Base-by-base conservation (phyloP, 2,113 vertebrate genomes). In the Pollimyrus isidori region DNA sequence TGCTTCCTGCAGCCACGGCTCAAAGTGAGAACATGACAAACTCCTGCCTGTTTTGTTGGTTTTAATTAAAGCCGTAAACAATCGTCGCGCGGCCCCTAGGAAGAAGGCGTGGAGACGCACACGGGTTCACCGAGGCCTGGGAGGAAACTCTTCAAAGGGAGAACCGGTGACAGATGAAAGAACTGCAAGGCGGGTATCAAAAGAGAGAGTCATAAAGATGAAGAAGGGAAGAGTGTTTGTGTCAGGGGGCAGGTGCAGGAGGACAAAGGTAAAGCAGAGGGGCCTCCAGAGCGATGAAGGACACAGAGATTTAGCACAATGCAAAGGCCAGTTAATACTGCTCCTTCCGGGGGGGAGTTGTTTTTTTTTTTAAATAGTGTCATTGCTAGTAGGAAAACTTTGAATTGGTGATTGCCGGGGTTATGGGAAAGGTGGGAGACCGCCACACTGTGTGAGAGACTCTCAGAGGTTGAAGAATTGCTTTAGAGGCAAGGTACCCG, bases 11-110 rank as follows among this genome's bases (percentile, higher is more conserved):
- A 3, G 73, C 73, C 11, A 0, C 3, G 62, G 62, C 62, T 69
- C 73, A 21, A 42, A 80, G 73, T 80, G 73, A 80, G 73, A 11
- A 48, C 83, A 50, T 80, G 73, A 80, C 35, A 35, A 42, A 80
- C 30, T 19, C 65, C 13, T 4, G 65, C 42, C 82, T 13, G 39
- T 23, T 3, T 23, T 49, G 82, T 46, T 84, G 42, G 49, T 11
- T 84, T 84, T 50, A 85, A 48, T 86, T 50, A 86, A 86, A 50
- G 45, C 83, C 4, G 13, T 48, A 86, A 86, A 86, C 45, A 86
- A 46, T 21, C n/a, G 49, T 15, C 0, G 45, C 2, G 3, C 1
- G 23, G n/a, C n/a, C 48, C 83, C 6, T 2, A 15, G 45, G 4
- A 30, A 26, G 30, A 69, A 13, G 1, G 3, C 4, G 7, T n/a